phyloP scores from a whole-genome alignment of 64 coral and sea anemone species.

The Catalaphyllia jardinei region DNA sequence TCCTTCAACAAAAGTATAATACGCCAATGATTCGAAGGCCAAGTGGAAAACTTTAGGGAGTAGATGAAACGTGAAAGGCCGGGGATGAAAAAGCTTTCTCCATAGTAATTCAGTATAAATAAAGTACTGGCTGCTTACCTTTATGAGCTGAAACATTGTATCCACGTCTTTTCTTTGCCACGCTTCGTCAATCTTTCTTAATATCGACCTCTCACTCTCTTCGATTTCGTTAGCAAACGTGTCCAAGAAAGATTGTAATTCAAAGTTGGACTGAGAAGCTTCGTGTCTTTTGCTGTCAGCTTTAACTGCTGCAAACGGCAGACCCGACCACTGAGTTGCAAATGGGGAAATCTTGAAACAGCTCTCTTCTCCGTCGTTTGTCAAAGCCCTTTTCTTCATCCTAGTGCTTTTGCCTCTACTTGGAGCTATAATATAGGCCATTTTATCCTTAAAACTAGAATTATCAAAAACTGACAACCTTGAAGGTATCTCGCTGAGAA shows the following conservation, averaged over 20 bases:
- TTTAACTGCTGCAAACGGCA: neutral
- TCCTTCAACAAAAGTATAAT: constrained; percentile 9
- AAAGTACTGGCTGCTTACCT: neutral
- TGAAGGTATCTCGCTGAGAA: neutral
- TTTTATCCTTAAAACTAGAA: neutral
- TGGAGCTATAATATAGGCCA: neutral
- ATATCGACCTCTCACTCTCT: neutral
- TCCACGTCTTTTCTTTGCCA: constrained; percentile 19
- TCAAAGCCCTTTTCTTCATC: neutral
- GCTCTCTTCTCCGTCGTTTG: neutral
- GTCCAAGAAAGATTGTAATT: constrained; percentile 1
- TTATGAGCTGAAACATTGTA: constrained; percentile 30
- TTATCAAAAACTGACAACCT: neutral
- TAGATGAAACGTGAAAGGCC: too few species aligned
- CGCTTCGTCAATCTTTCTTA: constrained; percentile 27
- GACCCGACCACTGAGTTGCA: neutral
- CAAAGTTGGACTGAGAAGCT: neutral
- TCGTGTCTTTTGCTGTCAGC: neutral
- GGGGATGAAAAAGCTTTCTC: too few species aligned
- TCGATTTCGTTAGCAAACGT: neutral
- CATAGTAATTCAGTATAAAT: neutral
- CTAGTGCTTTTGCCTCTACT: neutral
- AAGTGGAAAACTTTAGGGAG: neutral
- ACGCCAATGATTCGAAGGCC: neutral
- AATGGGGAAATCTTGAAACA: neutral